Evolutionary conservation across 2,888 invertebrate genomes (phyloP), one percentile per base, ranked within the genome.

Genomic region (Drosophila fulvimacula): DNA sequence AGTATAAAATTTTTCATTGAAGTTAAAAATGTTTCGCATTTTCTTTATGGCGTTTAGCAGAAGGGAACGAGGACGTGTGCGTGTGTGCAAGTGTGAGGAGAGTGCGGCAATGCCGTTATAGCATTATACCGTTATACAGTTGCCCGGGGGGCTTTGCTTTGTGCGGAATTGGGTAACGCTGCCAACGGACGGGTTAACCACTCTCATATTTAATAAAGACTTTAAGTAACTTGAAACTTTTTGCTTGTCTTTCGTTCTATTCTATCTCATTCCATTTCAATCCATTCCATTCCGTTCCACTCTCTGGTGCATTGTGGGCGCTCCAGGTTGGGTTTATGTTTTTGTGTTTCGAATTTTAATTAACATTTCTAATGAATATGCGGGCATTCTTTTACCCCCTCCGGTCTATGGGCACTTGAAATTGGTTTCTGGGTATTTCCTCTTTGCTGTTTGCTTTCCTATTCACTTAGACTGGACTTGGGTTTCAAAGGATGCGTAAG

Each of bases 221-320:
- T 86, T 89, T 88, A 89, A 90, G 88, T 88, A 88, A 90, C 81
- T 88, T 89, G 79, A 86, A 86, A 86, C 82, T 74, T 81, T 89
- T 81, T 89, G 82, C 77, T 81, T 90, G 79, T 82, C 74, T 73
- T 68, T 52, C 59, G 57, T 53, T 57, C 49, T 52, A 75, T 66
- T 57, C 41, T 64, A 41, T 30, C 34, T 30, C 66, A 58, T 60
- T 52, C 53, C 53, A 39, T 51, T 41, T 9, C 46, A 19, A 53
- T 57, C 17, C 53, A 15, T 63, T 58, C 53, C 60, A 56, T 59
- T 61, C 27, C 27, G 15, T 30, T 24, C 24, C 24, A 2, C 4
- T 68, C 6, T n/a, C 38, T 52, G 55, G n/a, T 27, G 46, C 46
- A 46, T 46, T 11, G 56, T 48, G 56, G 48, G 46, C 56, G 44